Base-by-base conservation (phyloP, 92 coral and sea anemone species). In the Umimayanthus kanabou region DNA sequence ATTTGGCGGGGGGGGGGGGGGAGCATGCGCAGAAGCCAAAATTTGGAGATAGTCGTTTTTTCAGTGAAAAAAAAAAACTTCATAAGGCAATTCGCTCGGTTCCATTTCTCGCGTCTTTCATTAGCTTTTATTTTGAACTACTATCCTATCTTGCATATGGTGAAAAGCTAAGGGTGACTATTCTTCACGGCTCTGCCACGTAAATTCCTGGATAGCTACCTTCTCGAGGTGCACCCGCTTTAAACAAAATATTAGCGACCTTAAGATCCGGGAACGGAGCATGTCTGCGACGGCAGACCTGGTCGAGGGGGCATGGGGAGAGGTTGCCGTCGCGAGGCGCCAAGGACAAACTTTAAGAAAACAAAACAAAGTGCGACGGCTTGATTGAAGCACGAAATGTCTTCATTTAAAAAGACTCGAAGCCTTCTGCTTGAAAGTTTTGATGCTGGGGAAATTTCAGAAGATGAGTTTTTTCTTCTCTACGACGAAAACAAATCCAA, bases 231-330 rank as follows among this genome's bases (percentile, higher is more conserved):
- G 42, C 42, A 39, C 42, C 42, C 2, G 4, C 42, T 39, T 39
- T 2, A 2, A 39, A 50, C 58, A 50, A 50, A n/a, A n/a, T n/a
- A n/a, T n/a, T 50, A 37, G 79, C 33, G 49, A 33, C 49, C 82
- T 79, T 79, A 50, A 53, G 70, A 79, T 79, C 82, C 29, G 82
- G 53, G n/a, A 18, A 79, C 67, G 43, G 83, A 26, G 83, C 42
- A 79, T 42, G 79, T 45, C 79, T 69, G 30, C 85, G 89, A 87
- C 89, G 85, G 79, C 79, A 87, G 85, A 87, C 53, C 11, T 79
- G 67, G 85, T 79, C 85, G 85, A 65, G 89, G 79, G 85, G 89
- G 85, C 23, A 2, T 80, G 89, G 89, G 83, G 83, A 87, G 78
- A 87, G 85, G 84, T 77, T n/a, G 89, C 84, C 67, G 78, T 87